Conservation (phyloP, 2,888 invertebrate species). For the Dryobotodes eremita region DNA sequence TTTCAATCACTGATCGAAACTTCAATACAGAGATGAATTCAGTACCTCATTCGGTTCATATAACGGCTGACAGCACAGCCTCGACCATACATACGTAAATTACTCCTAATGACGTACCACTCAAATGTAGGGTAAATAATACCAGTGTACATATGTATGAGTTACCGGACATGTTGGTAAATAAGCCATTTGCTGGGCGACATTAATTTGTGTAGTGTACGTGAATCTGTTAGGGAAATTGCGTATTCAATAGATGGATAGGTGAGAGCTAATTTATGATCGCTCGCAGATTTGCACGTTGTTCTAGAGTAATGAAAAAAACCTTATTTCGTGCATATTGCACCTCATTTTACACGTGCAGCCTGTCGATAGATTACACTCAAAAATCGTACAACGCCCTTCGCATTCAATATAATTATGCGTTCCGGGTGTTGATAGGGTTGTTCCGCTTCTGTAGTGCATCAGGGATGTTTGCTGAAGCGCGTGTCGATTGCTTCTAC, state of each 20-base stretch:
- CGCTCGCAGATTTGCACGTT: too few species aligned
- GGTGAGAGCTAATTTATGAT: too few species aligned
- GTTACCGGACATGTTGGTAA: constrained; percentile 33
- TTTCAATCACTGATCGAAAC: constrained; percentile 1
- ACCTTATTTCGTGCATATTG: too few species aligned
- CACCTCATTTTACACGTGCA: too few species aligned
- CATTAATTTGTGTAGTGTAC: constrained; percentile 37
- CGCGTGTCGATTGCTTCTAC: too few species aligned
- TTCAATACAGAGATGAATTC: constrained; percentile 12
- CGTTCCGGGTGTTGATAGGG: too few species aligned
- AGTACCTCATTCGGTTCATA: constrained; percentile 15
- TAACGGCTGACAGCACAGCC: constrained; percentile 19
- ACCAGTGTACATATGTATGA: constrained; percentile 15
- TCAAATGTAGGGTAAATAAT: constrained; percentile 58
- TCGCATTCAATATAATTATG: too few species aligned
- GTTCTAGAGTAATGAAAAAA: too few species aligned
- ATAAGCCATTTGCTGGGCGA: constrained; percentile 19
- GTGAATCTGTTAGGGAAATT: constrained; percentile 22
- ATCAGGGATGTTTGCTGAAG: too few species aligned
- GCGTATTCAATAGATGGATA: not conserved
- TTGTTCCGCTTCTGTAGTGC: too few species aligned
- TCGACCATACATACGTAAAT: constrained; percentile 53
- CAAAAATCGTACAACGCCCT: too few species aligned
- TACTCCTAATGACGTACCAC: constrained; percentile 51
- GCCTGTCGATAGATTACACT: too few species aligned